Percentiles rank a stretch among this genome's conserved stretches.
phyloP scores from a whole-genome alignment of 2,888 invertebrate genomes.

The Teleogryllus oceanicus region DNA sequence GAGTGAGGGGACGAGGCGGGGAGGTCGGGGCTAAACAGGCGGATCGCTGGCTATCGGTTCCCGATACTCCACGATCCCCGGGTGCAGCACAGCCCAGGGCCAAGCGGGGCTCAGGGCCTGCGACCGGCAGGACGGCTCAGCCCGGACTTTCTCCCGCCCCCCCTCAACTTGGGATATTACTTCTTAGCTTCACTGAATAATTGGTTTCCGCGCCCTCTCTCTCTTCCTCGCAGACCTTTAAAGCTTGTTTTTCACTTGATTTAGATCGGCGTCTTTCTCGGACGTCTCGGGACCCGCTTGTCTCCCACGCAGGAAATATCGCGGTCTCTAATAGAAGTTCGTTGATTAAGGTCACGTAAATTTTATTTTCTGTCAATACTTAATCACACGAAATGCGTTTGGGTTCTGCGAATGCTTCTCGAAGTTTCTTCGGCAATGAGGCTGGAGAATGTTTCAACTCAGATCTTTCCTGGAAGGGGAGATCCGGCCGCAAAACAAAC shows the following conservation, averaged over 20 bases:
- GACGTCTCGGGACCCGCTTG: background rate
- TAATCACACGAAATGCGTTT: too few relatives aligned
- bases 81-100: too few relatives aligned
- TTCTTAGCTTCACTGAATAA: background rate
- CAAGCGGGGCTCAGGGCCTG: too few relatives aligned
- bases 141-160: background rate
- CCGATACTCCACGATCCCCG: too few relatives aligned
- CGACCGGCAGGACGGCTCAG: too few relatives aligned
- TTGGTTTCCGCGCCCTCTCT: background rate
- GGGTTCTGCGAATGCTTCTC: too few relatives aligned
- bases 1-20: background rate
- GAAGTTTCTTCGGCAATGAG: too few relatives aligned
- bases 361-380: slow-evolving; percentile 7
- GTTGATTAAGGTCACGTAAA: background rate
- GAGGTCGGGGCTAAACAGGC: background rate
- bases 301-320: background rate
- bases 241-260: background rate
- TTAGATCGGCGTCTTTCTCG: background rate
- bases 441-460: too few relatives aligned
- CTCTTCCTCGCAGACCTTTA: background rate
- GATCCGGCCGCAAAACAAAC: too few relatives aligned
- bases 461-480: too few relatives aligned
- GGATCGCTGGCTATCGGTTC: background rate
- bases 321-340: background rate
- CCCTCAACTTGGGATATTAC: background rate